These are phyloP conservation scores for Setophaga kirtlandii DNA, from an alignment of 2,113 vertebrate species.

Conservation along the genomic window DNA sequence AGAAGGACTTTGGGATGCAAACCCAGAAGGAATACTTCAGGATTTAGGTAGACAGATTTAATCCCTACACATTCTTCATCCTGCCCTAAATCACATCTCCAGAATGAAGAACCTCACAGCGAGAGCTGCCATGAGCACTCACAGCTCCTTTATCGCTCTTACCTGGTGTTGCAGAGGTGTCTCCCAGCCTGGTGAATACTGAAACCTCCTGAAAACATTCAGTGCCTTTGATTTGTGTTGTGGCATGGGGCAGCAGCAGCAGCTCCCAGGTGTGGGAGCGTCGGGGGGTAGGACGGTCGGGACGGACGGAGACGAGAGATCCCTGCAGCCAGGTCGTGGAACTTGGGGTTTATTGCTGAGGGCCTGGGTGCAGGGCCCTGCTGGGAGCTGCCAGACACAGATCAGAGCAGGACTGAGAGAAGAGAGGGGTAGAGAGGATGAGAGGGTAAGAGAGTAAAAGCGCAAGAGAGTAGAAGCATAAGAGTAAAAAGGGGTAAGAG, in stretches of 20 bases:
- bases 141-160: neutral
- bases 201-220: accelerated
- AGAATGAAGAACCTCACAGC: neutral
- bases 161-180: neutral
- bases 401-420: too few species aligned
- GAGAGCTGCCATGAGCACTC: neutral
- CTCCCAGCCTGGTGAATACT: neutral
- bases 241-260: neutral
- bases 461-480: too few species aligned
- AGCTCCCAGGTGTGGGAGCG: too few species aligned
- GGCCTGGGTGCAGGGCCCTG: too few species aligned
- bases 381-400: too few species aligned
- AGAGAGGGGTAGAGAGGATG: too few species aligned
- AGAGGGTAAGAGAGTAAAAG: too few species aligned
- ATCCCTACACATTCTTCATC: neutral
- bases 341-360: too few species aligned
- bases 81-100: neutral
- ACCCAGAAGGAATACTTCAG: neutral
- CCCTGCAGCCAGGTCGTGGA: too few species aligned
- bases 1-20: neutral
- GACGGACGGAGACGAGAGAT: too few species aligned
- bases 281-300: too few species aligned
- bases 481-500: too few species aligned
- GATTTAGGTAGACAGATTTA: neutral
- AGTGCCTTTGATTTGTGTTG: accelerated